Evolutionary conservation across 2,113 vertebrate genomes (phyloP).

Genomic region (Dendrocopos noguchii): DNA sequence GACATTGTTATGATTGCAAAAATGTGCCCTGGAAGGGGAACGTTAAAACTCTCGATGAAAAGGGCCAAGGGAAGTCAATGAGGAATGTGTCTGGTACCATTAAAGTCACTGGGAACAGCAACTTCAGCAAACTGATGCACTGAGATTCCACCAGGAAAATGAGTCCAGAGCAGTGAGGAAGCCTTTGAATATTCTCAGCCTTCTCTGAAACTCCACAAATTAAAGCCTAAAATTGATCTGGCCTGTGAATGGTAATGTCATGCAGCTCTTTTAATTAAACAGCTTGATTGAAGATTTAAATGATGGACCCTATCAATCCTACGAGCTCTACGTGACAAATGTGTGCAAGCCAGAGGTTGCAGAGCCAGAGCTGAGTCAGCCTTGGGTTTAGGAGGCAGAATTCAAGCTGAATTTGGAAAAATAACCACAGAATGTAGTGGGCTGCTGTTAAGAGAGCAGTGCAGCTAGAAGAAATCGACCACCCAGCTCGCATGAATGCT

Average conservation of each 20-base stretch:
- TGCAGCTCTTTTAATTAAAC: conserved; percentile 7
- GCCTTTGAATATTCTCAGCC: not conserved
- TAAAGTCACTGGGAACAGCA: not conserved
- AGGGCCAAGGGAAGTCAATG: not conserved
- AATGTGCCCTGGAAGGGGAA: not conserved
- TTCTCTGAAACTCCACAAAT: not conserved
- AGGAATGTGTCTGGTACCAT: not conserved
- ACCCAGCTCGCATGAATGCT: not conserved
- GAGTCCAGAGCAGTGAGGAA: not conserved
- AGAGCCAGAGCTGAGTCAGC: not conserved
- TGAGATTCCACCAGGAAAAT: not conserved
- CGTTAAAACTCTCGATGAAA: not conserved
- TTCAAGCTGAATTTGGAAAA: not conserved
- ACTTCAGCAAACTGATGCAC: not conserved
- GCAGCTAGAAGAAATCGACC: not conserved
- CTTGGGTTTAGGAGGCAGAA: not conserved
- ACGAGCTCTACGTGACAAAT: not conserved
- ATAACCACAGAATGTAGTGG: not conserved
- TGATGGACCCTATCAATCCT: not conserved
- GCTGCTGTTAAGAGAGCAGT: not conserved
- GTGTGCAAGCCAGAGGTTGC: not conserved
- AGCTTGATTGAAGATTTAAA: not conserved
- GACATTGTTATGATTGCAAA: not conserved
- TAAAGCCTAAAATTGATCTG: not conserved
- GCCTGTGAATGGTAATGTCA: not conserved